Percentiles rank a stretch among this genome's conserved stretches.
Evolutionary conservation across 2,888 invertebrate genomes (phyloP).

Genomic region (Platerodrilus igneus): DNA sequence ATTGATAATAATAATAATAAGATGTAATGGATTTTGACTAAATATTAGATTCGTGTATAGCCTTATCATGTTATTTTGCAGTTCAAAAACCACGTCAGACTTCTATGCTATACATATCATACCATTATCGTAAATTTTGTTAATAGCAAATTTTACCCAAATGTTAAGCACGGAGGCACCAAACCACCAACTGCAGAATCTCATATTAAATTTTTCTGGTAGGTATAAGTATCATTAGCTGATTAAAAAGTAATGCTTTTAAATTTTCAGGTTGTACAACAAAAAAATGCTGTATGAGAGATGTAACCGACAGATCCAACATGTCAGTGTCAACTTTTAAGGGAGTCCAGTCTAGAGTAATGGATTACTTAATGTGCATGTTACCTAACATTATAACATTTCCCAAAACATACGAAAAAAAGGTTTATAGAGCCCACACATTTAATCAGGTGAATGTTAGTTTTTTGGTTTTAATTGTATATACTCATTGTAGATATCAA

Average conservation of each 20-base stretch:
- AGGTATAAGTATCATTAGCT: neutral
- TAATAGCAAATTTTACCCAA: neutral
- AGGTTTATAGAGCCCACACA: too few species aligned
- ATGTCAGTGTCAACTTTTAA: neutral
- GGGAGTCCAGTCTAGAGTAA: neutral
- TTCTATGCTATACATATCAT: too few species aligned
- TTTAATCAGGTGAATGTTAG: too few species aligned
- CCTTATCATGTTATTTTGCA: too few species aligned
- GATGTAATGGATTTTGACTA: too few species aligned
- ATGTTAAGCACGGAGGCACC: neutral
- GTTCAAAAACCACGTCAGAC: too few species aligned
- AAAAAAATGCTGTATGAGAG: slow-evolving; percentile 16
- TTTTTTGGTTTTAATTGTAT: too few species aligned
- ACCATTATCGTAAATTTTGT: neutral
- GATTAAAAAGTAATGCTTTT: neutral
- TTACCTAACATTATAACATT: neutral
- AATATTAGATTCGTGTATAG: too few species aligned
- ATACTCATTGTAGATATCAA: too few species aligned
- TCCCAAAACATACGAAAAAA: too few species aligned
- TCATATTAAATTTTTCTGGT: slow-evolving; percentile 1
- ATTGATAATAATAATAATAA: too few species aligned
- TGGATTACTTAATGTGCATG: neutral
- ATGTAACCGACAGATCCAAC: slow-evolving; percentile 13
- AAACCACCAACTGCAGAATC: neutral
- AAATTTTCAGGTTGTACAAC: slow-evolving; percentile 10